phyloP scores from a whole-genome alignment of 2,888 invertebrate species.

The Xylocampa areola region DNA sequence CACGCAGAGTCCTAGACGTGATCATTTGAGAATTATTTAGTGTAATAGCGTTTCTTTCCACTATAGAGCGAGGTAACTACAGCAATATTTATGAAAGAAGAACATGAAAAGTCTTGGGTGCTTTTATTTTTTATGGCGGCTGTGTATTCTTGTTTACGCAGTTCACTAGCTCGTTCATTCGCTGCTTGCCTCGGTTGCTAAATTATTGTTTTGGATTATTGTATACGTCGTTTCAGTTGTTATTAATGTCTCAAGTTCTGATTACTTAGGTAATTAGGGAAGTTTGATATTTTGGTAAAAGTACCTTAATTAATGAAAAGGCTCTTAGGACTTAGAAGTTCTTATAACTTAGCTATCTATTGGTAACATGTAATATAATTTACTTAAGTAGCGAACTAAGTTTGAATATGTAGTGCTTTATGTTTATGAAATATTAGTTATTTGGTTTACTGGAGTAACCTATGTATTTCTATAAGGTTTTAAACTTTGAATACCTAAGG shows the following conservation, averaged over 20 bases:
- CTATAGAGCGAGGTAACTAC: conserved; percentile 23
- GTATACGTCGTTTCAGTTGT: conserved; percentile 57
- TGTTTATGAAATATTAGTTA: too few species aligned
- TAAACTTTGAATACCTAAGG: too few species aligned
- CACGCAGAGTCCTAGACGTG: conserved; percentile 69
- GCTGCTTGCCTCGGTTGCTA: conserved; percentile 44
- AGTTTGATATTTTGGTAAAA: conserved; percentile 31
- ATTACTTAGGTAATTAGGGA: conserved; percentile 46
- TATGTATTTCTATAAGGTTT: too few species aligned
- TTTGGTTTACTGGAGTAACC: too few species aligned
- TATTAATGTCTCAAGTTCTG: conserved; percentile 49
- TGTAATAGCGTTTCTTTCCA: conserved; percentile 68
- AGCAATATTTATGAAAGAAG: conserved; percentile 60
- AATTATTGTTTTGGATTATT: conserved; percentile 71
- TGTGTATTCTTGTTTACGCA: conserved; percentile 72
- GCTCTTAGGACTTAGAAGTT: conserved; percentile 16
- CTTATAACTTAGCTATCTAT: too few species aligned
- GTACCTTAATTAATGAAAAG: conserved; percentile 24
- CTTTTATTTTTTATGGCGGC: conserved; percentile 67
- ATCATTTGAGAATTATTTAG: conserved; percentile 71
- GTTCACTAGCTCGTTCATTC: conserved; percentile 62
- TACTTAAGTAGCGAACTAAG: too few species aligned
- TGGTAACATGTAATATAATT: too few species aligned
- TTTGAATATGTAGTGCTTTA: too few species aligned
- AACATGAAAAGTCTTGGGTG: conserved; percentile 65